A percentile compares a stretch with the other conserved stretches of the same genome.
Evolutionary conservation across 2,888 invertebrate species (phyloP).

Genomic region (Rhimphoctona megacephalus): DNA sequence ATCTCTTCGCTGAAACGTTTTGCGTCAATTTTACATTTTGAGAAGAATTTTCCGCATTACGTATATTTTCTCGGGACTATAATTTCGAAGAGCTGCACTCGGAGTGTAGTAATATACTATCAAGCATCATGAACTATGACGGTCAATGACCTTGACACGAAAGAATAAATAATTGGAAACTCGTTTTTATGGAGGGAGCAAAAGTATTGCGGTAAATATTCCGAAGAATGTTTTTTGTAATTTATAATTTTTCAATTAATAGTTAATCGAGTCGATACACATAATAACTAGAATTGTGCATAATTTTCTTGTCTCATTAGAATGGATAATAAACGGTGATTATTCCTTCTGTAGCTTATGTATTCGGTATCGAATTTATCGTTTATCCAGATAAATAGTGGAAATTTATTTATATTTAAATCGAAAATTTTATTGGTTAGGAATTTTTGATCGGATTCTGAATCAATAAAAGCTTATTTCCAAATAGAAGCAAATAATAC

Average conservation of each 20-base stretch:
- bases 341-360: neutral
- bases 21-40: neutral
- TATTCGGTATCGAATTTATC: too few relatives aligned
- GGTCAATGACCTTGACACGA: conserved; percentile 1
- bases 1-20: neutral
- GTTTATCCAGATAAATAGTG: neutral
- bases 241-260: neutral
- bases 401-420: neutral
- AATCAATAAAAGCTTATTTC: too few relatives aligned
- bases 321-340: neutral
- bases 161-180: neutral
- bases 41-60: neutral
- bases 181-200: neutral
- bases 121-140: neutral
- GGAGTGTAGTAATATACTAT: neutral
- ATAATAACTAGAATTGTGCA: neutral
- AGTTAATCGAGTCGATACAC: neutral
- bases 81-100: neutral
- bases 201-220: neutral
- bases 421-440: too few relatives aligned
- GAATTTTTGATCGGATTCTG: too few relatives aligned
- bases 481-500: too few relatives aligned
- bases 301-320: neutral
- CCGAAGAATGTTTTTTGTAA: neutral
- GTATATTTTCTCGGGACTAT: neutral